A percentile compares a stretch with the other conserved stretches of the same genome.
Conservation (phyloP, 1,140 invertebrate genomes). For the Mamestra configurata region DNA sequence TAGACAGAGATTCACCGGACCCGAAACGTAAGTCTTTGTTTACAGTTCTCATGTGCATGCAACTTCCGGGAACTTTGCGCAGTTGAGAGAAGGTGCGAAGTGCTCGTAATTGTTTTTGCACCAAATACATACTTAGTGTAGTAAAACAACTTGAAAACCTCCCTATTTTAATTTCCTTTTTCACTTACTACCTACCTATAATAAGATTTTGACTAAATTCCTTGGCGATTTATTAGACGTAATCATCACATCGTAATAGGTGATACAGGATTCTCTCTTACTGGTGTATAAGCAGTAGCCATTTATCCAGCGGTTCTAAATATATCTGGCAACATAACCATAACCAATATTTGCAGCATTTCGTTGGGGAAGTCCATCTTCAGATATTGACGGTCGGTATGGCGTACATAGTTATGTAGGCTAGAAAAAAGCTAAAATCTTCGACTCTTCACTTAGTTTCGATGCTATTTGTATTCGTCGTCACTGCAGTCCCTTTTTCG, state of each 20-base stretch:
- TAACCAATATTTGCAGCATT: not conserved
- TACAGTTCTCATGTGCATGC: not conserved
- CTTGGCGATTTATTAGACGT: too few relatives aligned
- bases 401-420: not conserved
- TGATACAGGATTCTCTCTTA: too few relatives aligned
- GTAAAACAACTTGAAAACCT: not conserved
- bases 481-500: not conserved
- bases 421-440: not conserved
- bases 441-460: not conserved
- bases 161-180: too few relatives aligned
- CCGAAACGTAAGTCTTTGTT: slow-evolving; percentile 93
- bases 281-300: too few relatives aligned
- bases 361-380: not conserved
- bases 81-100: not conserved
- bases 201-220: too few relatives aligned
- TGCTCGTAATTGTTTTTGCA: slow-evolving; percentile 13
- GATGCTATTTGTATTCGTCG: not conserved
- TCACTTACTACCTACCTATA: too few relatives aligned
- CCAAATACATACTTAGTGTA: not conserved
- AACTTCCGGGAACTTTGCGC: not conserved
- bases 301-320: too few relatives aligned
- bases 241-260: too few relatives aligned
- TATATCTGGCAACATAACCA: not conserved
- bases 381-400: not conserved
- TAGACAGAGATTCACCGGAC: slow-evolving; percentile 97